These are phyloP conservation scores for Pelmatolapia mariae DNA, from an alignment of 2,113 vertebrate species.

Conservation along the genomic window DNA sequence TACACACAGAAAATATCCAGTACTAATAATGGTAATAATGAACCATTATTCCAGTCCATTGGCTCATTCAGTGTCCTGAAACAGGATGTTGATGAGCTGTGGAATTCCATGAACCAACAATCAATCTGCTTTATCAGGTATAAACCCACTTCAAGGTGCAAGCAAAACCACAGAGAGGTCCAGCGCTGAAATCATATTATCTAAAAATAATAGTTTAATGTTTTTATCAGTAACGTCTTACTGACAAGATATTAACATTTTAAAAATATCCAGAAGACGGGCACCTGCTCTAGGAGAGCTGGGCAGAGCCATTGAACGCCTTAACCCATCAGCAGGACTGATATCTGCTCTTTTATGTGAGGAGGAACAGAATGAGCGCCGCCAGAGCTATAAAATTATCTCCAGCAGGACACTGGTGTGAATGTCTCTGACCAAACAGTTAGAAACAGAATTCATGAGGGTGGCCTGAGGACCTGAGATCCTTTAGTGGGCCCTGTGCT, in stretches of 20 bases:
- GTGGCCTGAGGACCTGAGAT: not conserved
- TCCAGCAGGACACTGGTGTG: not conserved
- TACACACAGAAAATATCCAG: not conserved
- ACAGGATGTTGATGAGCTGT: not conserved
- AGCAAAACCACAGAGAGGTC: not conserved
- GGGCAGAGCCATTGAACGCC: not conserved
- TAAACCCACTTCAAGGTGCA: not conserved
- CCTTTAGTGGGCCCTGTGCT: not conserved
- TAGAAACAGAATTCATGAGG: not conserved
- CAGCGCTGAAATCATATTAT: not conserved
- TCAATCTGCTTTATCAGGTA: not conserved
- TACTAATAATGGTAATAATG: not conserved
- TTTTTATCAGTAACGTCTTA: not conserved
- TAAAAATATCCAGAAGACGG: not conserved
- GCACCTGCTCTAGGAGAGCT: not conserved
- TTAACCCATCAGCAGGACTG: not conserved
- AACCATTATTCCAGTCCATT: not conserved
- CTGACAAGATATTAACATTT: not conserved
- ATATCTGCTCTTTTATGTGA: not conserved
- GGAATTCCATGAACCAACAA: not conserved
- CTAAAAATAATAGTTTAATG: not conserved
- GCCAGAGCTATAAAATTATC: not conserved
- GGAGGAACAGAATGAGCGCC: not conserved
- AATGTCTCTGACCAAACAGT: not conserved
- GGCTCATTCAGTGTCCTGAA: not conserved